Evolutionary conservation across 2,797 vertebrate species (phyloP).

Genomic region (Anas flavirostris): DNA sequence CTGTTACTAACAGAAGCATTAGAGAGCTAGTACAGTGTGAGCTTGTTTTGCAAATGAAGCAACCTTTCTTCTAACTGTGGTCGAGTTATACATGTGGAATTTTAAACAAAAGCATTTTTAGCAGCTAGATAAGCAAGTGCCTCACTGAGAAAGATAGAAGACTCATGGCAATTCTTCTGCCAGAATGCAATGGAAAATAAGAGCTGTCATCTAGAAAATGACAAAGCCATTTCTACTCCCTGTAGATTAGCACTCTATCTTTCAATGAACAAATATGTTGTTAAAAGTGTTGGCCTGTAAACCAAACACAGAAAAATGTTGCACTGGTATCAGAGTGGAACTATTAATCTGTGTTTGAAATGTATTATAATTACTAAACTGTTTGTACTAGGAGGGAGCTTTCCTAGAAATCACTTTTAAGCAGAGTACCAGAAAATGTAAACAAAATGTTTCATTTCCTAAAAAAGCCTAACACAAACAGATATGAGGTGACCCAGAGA

Average conservation of each 20-base stretch:
- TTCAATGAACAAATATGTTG: slow-evolving; percentile 66
- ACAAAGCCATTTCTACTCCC: slow-evolving; percentile 77
- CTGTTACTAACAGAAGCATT: neutral
- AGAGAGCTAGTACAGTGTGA: neutral
- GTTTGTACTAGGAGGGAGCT: neutral
- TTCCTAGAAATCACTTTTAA: neutral
- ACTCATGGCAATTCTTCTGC: slow-evolving; percentile 64
- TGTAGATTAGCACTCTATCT: slow-evolving; percentile 74
- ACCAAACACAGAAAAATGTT: slow-evolving; percentile 59
- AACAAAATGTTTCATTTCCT: neutral
- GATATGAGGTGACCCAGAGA: neutral
- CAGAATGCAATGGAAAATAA: slow-evolving; percentile 76
- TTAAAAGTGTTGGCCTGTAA: slow-evolving; percentile 69
- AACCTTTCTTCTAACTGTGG: slow-evolving; percentile 42
- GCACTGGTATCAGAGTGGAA: neutral
- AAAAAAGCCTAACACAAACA: neutral
- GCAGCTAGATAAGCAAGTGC: slow-evolving; percentile 72
- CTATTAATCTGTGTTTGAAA: slow-evolving; percentile 31
- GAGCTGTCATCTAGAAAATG: slow-evolving; percentile 80
- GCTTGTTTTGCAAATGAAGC: slow-evolving; percentile 32
- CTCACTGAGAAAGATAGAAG: slow-evolving; percentile 75
- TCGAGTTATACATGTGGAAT: slow-evolving; percentile 49
- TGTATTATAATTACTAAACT: slow-evolving; percentile 7
- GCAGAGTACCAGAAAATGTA: neutral
- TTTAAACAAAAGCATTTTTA: slow-evolving; percentile 75